Evolutionary conservation across 1,140 invertebrate species (phyloP).

Genomic region (Bathynomus jamesi): DNA sequence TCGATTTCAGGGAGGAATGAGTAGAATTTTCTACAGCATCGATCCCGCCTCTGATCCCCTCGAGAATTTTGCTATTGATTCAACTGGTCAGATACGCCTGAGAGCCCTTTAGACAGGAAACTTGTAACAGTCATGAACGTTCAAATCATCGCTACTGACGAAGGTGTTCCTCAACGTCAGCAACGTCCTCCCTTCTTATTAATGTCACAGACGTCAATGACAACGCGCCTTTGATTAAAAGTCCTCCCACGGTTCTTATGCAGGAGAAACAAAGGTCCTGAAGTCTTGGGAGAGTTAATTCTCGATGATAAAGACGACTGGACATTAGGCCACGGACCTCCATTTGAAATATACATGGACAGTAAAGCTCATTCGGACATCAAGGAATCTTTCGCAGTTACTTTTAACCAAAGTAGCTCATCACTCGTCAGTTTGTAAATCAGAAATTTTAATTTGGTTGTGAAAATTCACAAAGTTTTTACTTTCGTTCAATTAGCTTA

Average conservation of each 20-base stretch:
- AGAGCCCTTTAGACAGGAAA: constrained; percentile 64
- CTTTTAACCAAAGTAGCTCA: constrained; percentile 24
- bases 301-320: constrained; percentile 32
- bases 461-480: neutral
- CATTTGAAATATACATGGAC: constrained; percentile 21
- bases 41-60: constrained; percentile 80
- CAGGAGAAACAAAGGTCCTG: constrained; percentile 21
- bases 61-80: constrained; percentile 80
- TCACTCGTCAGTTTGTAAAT: no score
- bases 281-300: constrained; percentile 11
- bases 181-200: constrained; percentile 81
- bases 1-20: neutral
- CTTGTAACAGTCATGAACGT: constrained; percentile 84
- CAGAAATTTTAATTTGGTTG: no score
- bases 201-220: constrained; percentile 87
- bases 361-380: neutral
- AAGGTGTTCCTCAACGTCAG: constrained; percentile 87
- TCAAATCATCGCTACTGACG: constrained; percentile 88
- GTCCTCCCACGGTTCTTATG: neutral
- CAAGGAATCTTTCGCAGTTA: constrained; percentile 14
- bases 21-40: constrained; percentile 65
- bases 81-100: constrained; percentile 80
- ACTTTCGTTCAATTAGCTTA: neutral
- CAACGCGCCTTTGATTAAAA: constrained; percentile 57
- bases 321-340: constrained; percentile 27